phyloP scores from a whole-genome alignment of 2,797 vertebrate genomes.

The Cuculus canorus region DNA sequence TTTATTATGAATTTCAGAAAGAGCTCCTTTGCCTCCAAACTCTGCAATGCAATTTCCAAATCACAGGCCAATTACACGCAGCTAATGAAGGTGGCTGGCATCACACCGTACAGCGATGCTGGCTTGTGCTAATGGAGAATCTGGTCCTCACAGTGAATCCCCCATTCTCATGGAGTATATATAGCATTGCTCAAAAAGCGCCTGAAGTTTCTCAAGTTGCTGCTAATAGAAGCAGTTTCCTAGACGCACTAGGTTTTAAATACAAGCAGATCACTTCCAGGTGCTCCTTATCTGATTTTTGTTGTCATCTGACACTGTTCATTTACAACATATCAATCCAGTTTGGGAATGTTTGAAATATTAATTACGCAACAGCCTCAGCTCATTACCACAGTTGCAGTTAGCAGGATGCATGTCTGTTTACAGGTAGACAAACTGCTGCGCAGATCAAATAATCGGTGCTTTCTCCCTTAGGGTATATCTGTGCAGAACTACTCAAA shows the following conservation, averaged over 20 bases:
- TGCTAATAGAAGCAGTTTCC: background rate
- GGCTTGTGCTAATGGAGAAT: background rate
- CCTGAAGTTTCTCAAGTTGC: background rate
- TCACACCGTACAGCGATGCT: background rate
- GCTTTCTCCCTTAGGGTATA: background rate
- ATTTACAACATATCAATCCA: constrained; percentile 46
- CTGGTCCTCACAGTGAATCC: background rate
- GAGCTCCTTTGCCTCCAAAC: background rate
- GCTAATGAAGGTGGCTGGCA: background rate
- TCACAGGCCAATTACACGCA: background rate
- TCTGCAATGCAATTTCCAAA: background rate
- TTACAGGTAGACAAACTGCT: constrained; percentile 8
- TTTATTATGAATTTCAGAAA: background rate
- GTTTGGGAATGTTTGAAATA: constrained; percentile 36
- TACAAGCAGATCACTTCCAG: constrained; percentile 35
- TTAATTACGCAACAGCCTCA: background rate
- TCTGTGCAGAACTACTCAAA: background rate
- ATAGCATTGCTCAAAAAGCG: background rate
- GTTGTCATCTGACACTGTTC: constrained; percentile 38
- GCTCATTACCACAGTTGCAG: background rate
- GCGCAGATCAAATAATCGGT: background rate
- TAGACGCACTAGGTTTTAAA: background rate
- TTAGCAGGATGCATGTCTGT: background rate
- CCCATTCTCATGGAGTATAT: background rate
- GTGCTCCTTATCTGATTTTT: constrained; percentile 40